Evolutionary conservation across 2,113 vertebrate species (phyloP).

Genomic region (Pelmatolapia mariae): DNA sequence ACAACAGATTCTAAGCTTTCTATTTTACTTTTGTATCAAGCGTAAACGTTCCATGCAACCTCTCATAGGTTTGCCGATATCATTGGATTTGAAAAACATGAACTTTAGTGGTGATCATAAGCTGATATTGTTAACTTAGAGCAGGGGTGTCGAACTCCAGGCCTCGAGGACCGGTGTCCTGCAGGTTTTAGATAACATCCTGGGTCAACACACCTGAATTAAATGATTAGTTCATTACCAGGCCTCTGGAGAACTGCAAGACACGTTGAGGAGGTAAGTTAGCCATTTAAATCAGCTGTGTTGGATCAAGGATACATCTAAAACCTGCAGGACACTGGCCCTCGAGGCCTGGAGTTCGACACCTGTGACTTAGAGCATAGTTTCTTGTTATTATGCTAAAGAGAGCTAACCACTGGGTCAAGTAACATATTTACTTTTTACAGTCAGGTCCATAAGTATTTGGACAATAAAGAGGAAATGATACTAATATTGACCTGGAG

Average conservation of each 20-base stretch:
- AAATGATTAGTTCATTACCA: neutral
- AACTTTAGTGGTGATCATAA: neutral
- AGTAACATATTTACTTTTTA: neutral
- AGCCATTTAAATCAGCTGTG: neutral
- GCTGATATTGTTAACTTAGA: neutral
- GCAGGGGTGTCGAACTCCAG: neutral
- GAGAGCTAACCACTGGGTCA: neutral
- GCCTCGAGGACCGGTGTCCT: accelerated
- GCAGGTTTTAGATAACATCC: neutral
- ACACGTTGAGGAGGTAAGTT: accelerated
- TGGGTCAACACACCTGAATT: neutral
- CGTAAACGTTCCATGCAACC: neutral
- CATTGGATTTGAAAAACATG: neutral
- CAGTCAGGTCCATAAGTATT: neutral
- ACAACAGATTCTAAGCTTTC: neutral
- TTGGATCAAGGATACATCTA: too few species aligned
- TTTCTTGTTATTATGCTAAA: neutral
- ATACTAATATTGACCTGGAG: neutral
- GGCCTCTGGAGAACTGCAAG: neutral
- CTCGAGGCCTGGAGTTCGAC: neutral
- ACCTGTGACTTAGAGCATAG: neutral
- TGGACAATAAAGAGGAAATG: neutral
- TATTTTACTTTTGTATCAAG: neutral
- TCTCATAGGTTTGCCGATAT: neutral
- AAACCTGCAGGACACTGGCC: accelerated